Evolutionary conservation across 2,797 vertebrate species (phyloP).

Genomic region (Lophius americanus): DNA sequence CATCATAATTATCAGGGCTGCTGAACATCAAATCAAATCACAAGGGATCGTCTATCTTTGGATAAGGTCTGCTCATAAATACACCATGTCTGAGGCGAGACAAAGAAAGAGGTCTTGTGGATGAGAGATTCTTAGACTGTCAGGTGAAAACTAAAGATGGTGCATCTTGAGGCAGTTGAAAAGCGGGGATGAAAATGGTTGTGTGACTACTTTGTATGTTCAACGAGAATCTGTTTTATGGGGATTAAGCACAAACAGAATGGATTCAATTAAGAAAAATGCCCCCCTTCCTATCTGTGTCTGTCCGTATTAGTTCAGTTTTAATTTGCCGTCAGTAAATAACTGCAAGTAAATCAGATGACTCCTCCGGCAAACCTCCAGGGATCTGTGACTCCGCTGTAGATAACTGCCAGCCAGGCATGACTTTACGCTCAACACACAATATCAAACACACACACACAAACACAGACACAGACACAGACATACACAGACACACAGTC

Average conservation of each 20-base stretch:
- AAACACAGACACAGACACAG: conserved; percentile 28
- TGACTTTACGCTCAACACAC: conserved; percentile 63
- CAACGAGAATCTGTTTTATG: conserved; percentile 48
- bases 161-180: conserved; percentile 48
- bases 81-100: conserved; percentile 54
- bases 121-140: conserved; percentile 36
- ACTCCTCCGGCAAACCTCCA: conserved; percentile 65
- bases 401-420: conserved; percentile 76
- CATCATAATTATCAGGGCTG: conserved; percentile 76
- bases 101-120: conserved; percentile 46
- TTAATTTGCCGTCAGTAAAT: conserved; percentile 74
- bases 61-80: conserved; percentile 45
- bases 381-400: conserved; percentile 67
- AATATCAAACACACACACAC: conserved; percentile 14
- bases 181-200: conserved; percentile 26
- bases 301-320: conserved; percentile 59
- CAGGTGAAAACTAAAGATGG: conserved; percentile 42
- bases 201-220: conserved; percentile 41
- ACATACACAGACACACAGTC: conserved; percentile 29
- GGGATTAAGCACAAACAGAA: conserved; percentile 59
- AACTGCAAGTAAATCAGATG: conserved; percentile 71
- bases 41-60: conserved; percentile 49
- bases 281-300: conserved; percentile 47
- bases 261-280: conserved; percentile 58
- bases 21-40: conserved; percentile 72